These are phyloP conservation scores for Apostichopus parvimensis DNA, from an alignment of 35 echinoderm and acorn worm genomes.

Conservation along the genomic window DNA sequence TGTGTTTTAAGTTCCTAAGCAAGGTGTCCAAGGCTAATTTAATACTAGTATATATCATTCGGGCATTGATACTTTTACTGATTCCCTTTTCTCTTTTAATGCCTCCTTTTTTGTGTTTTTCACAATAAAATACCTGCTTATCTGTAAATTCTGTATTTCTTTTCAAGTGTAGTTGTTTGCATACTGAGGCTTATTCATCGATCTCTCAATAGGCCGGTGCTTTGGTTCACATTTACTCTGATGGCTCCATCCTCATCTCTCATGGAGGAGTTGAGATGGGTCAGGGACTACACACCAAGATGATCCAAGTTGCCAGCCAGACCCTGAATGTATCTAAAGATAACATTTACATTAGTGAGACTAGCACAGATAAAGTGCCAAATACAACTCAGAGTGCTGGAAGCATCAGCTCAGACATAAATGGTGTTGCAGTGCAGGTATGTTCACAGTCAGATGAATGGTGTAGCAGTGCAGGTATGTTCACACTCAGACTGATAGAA, in stretches of 20 bases:
- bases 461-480: slow-evolving; percentile 61
- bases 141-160: too few relatives aligned
- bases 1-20: too few relatives aligned
- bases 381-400: slow-evolving; percentile 18
- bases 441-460: neutral
- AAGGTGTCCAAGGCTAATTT: too few relatives aligned
- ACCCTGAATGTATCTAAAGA: neutral
- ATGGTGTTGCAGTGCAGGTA: slow-evolving; percentile 68
- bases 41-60: too few relatives aligned
- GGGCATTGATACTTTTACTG: too few relatives aligned
- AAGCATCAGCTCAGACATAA: slow-evolving; percentile 45
- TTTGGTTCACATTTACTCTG: slow-evolving; percentile 54
- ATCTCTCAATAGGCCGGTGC: slow-evolving; percentile 31
- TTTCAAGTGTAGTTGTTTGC: too few relatives aligned
- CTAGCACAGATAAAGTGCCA: slow-evolving; percentile 4
- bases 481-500: neutral
- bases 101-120: too few relatives aligned
- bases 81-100: too few relatives aligned
- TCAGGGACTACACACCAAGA: slow-evolving; percentile 66
- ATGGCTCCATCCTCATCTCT: slow-evolving; percentile 53
- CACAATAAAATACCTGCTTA: too few relatives aligned
- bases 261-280: slow-evolving; percentile 70
- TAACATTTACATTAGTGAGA: slow-evolving; percentile 5
- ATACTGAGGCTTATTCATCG: too few relatives aligned
- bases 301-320: slow-evolving; percentile 50